Conservation (phyloP, 2,888 invertebrate genomes). For the Orthonychiurus folsomi region DNA sequence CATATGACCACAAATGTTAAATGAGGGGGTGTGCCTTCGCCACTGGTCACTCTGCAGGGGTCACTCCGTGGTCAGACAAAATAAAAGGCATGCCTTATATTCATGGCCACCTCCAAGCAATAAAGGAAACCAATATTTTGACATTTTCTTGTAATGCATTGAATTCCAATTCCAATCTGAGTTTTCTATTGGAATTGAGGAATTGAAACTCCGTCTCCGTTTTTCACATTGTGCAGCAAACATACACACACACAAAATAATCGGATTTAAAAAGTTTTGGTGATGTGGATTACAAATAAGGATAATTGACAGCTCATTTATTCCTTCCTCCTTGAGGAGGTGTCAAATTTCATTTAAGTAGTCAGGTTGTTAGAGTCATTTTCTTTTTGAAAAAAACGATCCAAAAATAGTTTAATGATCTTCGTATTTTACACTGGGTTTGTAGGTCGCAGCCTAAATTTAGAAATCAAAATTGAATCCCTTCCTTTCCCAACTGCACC, state of each 20-base stretch:
- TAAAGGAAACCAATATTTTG: neutral
- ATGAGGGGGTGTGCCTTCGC: neutral
- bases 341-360: neutral
- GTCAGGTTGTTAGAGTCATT: neutral
- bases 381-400: neutral
- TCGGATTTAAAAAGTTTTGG: too few relatives aligned
- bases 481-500: too few relatives aligned
- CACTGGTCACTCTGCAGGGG: slow-evolving; percentile 1
- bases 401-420: neutral
- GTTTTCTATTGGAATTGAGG: neutral
- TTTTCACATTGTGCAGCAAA: neutral
- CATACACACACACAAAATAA: neutral
- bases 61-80: neutral
- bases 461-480: neutral
- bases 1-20: slow-evolving; percentile 1
- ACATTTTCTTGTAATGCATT: neutral
- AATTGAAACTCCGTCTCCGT: neutral
- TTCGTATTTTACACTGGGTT: neutral
- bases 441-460: neutral
- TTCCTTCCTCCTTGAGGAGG: neutral
- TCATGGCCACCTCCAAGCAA: neutral
- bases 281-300: too few relatives aligned
- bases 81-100: too few relatives aligned
- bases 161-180: neutral
- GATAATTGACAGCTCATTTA: too few relatives aligned